A percentile compares a stretch with the other conserved stretches of the same genome.
Evolutionary conservation across 2,888 invertebrate genomes (phyloP).

Genomic region (Tethea ocularis): DNA sequence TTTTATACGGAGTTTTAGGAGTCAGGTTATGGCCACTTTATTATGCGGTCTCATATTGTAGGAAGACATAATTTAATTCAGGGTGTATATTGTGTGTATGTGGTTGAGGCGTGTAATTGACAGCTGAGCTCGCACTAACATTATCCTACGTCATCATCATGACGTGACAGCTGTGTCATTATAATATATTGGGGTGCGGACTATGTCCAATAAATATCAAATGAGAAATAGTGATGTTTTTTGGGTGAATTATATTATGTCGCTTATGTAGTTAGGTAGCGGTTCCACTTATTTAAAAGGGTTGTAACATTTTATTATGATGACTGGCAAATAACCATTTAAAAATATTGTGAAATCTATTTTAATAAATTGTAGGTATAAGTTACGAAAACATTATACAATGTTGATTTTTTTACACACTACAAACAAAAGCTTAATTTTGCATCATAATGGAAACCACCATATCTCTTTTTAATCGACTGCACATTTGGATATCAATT

Average conservation of each 20-base stretch:
- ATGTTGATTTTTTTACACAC: too few relatives aligned
- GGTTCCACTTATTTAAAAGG: too few relatives aligned
- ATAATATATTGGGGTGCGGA: background rate
- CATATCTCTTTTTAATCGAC: too few relatives aligned
- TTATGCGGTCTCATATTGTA: background rate
- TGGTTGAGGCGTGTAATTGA: background rate
- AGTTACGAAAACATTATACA: too few relatives aligned
- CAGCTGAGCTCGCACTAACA: background rate
- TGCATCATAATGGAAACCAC: too few relatives aligned
- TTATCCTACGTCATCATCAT: background rate
- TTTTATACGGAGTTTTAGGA: background rate
- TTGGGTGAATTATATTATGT: too few relatives aligned
- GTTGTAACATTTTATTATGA: too few relatives aligned
- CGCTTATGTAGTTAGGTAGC: too few relatives aligned
- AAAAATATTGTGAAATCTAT: background rate
- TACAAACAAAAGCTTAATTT: too few relatives aligned
- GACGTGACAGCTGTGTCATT: conserved; percentile 4
- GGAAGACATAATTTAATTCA: background rate
- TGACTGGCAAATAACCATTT: too few relatives aligned
- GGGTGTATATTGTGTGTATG: background rate
- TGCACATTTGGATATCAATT: too few relatives aligned
- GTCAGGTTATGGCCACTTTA: background rate
- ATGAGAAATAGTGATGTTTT: background rate
- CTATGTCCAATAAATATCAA: background rate
- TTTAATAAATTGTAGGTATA: too few relatives aligned